These are phyloP conservation scores for Euphydryas editha DNA, from an alignment of 2,888 invertebrate genomes.

Conservation along the genomic window DNA sequence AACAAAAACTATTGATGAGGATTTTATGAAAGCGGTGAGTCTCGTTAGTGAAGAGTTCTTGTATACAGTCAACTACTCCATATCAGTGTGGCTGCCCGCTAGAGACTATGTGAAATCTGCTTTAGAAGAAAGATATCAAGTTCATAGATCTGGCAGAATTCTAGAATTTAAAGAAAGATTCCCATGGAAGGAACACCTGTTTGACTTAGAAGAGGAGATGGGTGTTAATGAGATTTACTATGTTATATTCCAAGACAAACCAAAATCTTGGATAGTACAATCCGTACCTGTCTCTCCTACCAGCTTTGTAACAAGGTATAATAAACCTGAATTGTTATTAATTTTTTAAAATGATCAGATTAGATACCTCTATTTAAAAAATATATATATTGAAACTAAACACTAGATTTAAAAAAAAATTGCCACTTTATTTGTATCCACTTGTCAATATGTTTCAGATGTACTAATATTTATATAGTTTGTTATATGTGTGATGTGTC, in stretches of 20 bases:
- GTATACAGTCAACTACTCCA: constrained; percentile 85
- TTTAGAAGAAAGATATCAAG: constrained; percentile 85
- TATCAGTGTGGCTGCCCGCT: constrained; percentile 94
- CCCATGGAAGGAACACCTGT: constrained; percentile 97
- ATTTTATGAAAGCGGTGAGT: constrained; percentile 91
- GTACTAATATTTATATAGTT: too few species aligned
- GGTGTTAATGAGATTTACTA: constrained; percentile 87
- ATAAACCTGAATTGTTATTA: neutral
- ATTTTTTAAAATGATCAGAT: too few species aligned
- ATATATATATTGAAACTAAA: too few species aligned
- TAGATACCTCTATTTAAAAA: too few species aligned
- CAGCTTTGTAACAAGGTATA: constrained; percentile 88
- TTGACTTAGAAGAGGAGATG: constrained; percentile 90
- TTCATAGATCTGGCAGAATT: constrained; percentile 92
- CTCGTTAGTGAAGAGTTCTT: constrained; percentile 92
- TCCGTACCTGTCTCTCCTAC: constrained; percentile 88
- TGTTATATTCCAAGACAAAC: constrained; percentile 87
- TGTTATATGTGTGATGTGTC: too few species aligned
- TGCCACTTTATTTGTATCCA: too few species aligned
- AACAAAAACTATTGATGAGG: constrained; percentile 77
- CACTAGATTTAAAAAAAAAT: too few species aligned
- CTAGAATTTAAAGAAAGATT: constrained; percentile 87
- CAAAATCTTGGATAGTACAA: constrained; percentile 90
- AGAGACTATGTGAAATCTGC: constrained; percentile 89
- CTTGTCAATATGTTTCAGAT: too few species aligned